Base-by-base conservation (phyloP, 2,888 invertebrate species). In the Anarsia innoxiella region DNA sequence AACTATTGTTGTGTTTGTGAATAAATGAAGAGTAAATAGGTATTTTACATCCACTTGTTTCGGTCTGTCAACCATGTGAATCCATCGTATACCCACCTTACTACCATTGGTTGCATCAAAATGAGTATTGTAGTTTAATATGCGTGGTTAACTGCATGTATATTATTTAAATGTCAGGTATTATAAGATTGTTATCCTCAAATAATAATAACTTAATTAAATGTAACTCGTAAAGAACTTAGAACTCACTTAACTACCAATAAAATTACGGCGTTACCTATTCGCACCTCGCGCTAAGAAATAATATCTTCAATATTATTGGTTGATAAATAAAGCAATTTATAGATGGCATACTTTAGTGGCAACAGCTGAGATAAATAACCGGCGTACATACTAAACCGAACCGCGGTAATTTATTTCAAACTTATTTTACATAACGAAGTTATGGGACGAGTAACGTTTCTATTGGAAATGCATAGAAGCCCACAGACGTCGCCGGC, bases 381-480 rank as follows among this genome's bases (percentile, higher is more conserved):
- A 32, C 37, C 47, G 40, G 42, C 40, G 49, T 54, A 56, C 59
- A 59, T 51, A 57, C 53, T 46, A 49, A 51, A 58, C 56, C 57
- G 59, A 60, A 67, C 65, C 59, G 57, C 45, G 46, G 49, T 67
- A 66, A 70, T 71, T 73, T 71, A 73, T 68, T 61, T 61, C 50
- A 53, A 53, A 45, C n/a, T 53, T 44, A 49, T 49, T 69, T 71
- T 74, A 73, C 67, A 71, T 70, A 72, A 74, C 56, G 48, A 59
- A 59, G 58, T 48, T 59, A 70, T 65, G 67, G 59, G 66, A 61
- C 65, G 69, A 53, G 47, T 48, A 52, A 48, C 48, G 54, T 46
- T 56, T 53, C 59, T 59, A 59, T 62, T 59, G 53, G 59, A 64
- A 72, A 74, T 69, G 71, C 70, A 63, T 70, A 65, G 60, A 69